These are phyloP conservation scores for Pagrus major DNA, from an alignment of 2,113 vertebrate genomes.

Conservation along the genomic window DNA sequence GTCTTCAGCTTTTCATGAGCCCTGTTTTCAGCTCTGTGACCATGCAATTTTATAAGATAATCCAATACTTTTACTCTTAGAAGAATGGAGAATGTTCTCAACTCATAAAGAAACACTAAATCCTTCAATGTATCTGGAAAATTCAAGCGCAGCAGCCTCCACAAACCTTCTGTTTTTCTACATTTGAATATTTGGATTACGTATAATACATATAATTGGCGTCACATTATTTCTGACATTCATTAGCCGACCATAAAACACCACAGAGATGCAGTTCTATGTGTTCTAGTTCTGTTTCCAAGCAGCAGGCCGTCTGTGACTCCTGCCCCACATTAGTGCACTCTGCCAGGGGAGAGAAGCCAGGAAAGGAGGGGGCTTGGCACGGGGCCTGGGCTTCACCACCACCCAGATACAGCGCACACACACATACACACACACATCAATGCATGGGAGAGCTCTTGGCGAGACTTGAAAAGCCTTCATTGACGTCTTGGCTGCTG, in stretches of 20 bases:
- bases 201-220: neutral
- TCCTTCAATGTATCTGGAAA: neutral
- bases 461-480: constrained; percentile 78
- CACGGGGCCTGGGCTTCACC: constrained; percentile 53
- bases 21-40: neutral
- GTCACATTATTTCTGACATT: neutral
- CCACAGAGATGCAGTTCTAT: neutral
- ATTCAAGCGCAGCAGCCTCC: neutral
- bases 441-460: constrained; percentile 55
- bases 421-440: constrained; percentile 22
- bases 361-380: constrained; percentile 70
- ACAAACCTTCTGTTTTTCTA: neutral
- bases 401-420: constrained; percentile 25
- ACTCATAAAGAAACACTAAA: neutral
- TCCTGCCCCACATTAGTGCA: constrained; percentile 70
- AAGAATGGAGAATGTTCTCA: neutral
- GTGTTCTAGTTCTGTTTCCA: constrained; percentile 15
- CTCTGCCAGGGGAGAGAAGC: constrained; percentile 61
- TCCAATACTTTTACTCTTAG: neutral
- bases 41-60: neutral
- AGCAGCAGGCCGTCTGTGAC: constrained; percentile 61
- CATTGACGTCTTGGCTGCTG: constrained; percentile 68
- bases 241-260: neutral
- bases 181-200: neutral
- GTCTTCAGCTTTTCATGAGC: neutral